Conservation (phyloP, 1,140 invertebrate species). For the Probaryconus sp. region DNA sequence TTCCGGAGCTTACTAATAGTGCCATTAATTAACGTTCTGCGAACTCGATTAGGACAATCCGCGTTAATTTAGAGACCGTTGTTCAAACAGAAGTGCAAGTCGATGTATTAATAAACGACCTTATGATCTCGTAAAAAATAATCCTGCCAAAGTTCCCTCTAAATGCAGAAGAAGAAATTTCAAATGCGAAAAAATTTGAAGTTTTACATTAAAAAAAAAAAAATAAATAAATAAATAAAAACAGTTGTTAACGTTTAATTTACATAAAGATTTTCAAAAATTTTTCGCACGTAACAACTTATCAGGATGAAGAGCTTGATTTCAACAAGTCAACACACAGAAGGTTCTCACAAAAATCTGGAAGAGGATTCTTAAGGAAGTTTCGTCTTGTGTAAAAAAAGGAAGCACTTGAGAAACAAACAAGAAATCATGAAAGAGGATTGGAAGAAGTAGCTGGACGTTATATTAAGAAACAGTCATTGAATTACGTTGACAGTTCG, state of each 20-base stretch:
- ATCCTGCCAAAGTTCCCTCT: too few relatives aligned
- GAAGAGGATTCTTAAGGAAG: slow-evolving; percentile 17
- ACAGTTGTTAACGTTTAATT: too few relatives aligned
- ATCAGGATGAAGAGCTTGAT: neutral
- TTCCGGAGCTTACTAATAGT: slow-evolving; percentile 70
- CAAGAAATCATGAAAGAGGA: slow-evolving; percentile 1
- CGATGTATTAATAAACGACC: slow-evolving; percentile 4
- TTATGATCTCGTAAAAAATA: too few relatives aligned
- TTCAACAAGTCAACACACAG: slow-evolving; percentile 23
- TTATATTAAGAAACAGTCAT: slow-evolving; percentile 55
- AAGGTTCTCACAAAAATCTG: slow-evolving; percentile 13
- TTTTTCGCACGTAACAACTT: slow-evolving; percentile 4
- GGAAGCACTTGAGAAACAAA: slow-evolving; percentile 23
- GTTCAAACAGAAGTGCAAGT: slow-evolving; percentile 6
- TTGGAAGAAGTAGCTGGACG: slow-evolving; percentile 39
- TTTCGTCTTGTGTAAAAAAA: slow-evolving; percentile 35
- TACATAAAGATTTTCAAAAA: neutral
- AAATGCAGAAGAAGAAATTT: neutral
- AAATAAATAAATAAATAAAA: too few relatives aligned
- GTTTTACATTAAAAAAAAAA: too few relatives aligned
- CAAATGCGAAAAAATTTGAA: too few relatives aligned
- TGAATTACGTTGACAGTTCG: slow-evolving; percentile 41
- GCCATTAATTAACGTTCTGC: slow-evolving; percentile 73
- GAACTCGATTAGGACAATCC: slow-evolving; percentile 70
- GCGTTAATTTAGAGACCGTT: slow-evolving; percentile 71